A percentile compares a stretch with the other conserved stretches of the same genome.
phyloP scores from a whole-genome alignment of 2,113 vertebrate genomes.

The Synchiropus splendidus region DNA sequence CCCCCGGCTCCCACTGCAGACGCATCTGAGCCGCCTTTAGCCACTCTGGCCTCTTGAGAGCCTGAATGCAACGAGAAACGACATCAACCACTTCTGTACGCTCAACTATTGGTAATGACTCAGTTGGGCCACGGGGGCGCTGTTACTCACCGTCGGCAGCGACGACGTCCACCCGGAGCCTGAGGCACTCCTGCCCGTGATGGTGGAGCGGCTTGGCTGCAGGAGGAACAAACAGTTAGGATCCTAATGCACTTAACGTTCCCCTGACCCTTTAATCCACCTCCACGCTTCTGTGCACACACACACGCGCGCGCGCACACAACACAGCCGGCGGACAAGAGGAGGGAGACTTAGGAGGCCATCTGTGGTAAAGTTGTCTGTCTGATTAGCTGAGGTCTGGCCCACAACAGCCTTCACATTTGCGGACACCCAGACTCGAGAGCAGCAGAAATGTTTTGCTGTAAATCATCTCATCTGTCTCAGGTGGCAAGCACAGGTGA shows the following conservation, averaged over 20 bases:
- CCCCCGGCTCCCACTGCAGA: constrained; percentile 35
- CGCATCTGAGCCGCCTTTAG: constrained; percentile 46
- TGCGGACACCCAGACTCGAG: too few species aligned
- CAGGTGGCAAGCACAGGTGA: too few species aligned
- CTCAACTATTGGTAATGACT: too few species aligned
- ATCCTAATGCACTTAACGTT: constrained; percentile 52
- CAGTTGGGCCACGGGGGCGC: background rate
- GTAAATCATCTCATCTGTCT: too few species aligned
- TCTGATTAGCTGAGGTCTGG: background rate
- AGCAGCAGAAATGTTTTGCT: too few species aligned
- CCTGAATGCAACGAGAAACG: constrained; percentile 38
- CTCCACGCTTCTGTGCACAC: constrained; percentile 19
- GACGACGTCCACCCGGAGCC: constrained; percentile 73
- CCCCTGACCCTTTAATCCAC: constrained; percentile 46
- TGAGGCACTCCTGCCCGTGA: constrained; percentile 76
- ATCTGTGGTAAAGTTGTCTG: constrained; percentile 41
- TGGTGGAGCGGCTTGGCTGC: constrained; percentile 84
- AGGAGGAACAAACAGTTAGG: constrained; percentile 43
- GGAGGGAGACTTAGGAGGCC: constrained; percentile 40
- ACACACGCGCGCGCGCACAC: constrained; percentile 16
- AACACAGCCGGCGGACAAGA: constrained; percentile 10
- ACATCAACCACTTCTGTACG: constrained; percentile 8
- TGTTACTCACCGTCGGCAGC: constrained; percentile 76
- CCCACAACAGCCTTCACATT: background rate
- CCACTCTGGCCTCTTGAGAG: constrained; percentile 64